A percentile compares a stretch with the other conserved stretches of the same genome.
These are phyloP conservation scores for Stercorarius parasiticus DNA, from an alignment of 2,113 vertebrate species.

Conservation along the genomic window DNA sequence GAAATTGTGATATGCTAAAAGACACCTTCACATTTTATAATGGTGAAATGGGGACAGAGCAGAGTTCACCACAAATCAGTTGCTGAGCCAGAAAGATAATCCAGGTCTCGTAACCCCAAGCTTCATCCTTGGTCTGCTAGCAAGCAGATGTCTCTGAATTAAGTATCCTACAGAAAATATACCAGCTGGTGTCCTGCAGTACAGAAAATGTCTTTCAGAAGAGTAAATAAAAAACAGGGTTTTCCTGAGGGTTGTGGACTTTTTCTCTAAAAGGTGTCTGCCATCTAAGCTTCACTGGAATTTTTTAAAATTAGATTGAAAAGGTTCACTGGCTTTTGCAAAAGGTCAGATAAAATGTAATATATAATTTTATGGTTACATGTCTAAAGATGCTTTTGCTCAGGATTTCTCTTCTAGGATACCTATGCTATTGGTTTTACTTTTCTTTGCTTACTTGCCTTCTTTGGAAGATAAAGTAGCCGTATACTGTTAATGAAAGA, in stretches of 20 bases:
- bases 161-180: neutral
- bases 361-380: neutral
- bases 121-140: neutral
- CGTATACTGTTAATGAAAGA: neutral
- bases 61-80: neutral
- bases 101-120: neutral
- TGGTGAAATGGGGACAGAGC: neutral
- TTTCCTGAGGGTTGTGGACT: neutral
- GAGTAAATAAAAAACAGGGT: neutral
- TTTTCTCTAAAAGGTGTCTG: neutral
- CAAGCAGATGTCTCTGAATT: slow-evolving; percentile 6
- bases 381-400: neutral
- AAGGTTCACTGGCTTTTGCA: neutral
- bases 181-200: neutral
- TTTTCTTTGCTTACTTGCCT: neutral
- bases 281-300: neutral
- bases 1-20: neutral
- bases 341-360: neutral
- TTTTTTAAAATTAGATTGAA: neutral
- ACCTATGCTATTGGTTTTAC: neutral
- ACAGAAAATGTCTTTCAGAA: neutral
- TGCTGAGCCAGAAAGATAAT: neutral
- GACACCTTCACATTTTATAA: neutral
- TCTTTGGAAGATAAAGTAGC: neutral
- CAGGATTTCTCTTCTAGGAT: neutral